These are phyloP conservation scores for Holacanthus passer DNA, from an alignment of 2,113 vertebrate genomes.

Conservation along the genomic window DNA sequence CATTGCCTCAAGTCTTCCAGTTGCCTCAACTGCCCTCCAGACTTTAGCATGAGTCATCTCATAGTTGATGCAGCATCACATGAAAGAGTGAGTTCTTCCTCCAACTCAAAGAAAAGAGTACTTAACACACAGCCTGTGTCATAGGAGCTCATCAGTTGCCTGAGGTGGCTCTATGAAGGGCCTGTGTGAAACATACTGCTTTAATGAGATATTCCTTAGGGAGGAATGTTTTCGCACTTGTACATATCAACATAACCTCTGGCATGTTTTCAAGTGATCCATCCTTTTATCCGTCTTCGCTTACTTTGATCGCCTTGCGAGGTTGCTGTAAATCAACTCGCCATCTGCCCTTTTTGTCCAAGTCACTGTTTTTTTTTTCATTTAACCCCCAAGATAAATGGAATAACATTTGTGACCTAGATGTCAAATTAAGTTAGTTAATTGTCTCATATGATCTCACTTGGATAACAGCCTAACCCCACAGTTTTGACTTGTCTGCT, in stretches of 20 bases:
- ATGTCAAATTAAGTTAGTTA: slow-evolving; percentile 6
- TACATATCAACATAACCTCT: slow-evolving; percentile 49
- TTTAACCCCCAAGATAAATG: slow-evolving; percentile 14
- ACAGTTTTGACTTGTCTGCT: neutral
- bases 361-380: slow-evolving; percentile 23
- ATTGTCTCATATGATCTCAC: slow-evolving; percentile 13
- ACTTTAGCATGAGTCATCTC: neutral
- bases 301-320: neutral
- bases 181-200: neutral
- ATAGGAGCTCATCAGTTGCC: neutral
- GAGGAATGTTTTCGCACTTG: slow-evolving; percentile 25
- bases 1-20: neutral
- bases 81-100: slow-evolving; percentile 8
- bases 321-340: slow-evolving; percentile 41
- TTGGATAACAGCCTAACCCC: neutral
- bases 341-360: neutral
- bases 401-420: slow-evolving; percentile 16
- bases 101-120: neutral
- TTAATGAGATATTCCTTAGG: neutral
- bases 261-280: neutral
- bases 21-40: neutral
- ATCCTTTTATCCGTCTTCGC: neutral
- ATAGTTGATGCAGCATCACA: neutral
- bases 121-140: neutral
- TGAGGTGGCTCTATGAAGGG: neutral